Evolutionary conservation across 2,797 vertebrate species (phyloP), one percentile per base, ranked within the genome.

Genomic region (Remorina albescens): DNA sequence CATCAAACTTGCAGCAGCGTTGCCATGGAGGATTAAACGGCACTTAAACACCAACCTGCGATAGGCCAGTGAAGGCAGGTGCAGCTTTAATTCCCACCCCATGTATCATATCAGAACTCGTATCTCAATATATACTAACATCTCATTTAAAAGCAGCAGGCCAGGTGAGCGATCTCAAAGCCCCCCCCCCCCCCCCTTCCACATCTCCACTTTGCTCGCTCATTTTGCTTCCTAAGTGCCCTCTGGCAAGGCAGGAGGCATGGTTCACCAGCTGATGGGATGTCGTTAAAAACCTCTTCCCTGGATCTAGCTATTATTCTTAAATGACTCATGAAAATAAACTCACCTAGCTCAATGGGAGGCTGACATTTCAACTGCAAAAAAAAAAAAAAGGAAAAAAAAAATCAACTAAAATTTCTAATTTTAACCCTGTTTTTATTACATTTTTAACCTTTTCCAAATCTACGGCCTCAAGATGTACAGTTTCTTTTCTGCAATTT

Each of bases 21-120:
- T 88, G 79, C 80, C 87, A 88, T 68, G 85, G 83, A 81, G 82
- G 80, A 85, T 74, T 64, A 83, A 78, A 62, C 41, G 36, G 71
- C 59, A 61, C 70, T 70, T 51, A 81, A 65, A 49, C 70, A 37
- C 75, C 25, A 53, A 59, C 49, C 62, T 58, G 47, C 26, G 50
- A 10, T 51, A 12, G 41, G 41, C 41, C 41, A 19, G 30, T 32
- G 6, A 49, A 49, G 36, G 63, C 39, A 75, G 70, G 55, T 58
- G 0, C 5, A 21, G 25, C 50, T 26, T 34, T 13, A 41, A 58
- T 36, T 36, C 6, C 53, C 47, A 23, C 4, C 41, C 28, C 16
- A 26, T 50, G 32, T 15, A 44, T 65, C 23, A 46, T 1, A 10
- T 44, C 28, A 30, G 26, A 69, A 53, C 5, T 15, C 21, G 26